Evolutionary conservation across 2,888 invertebrate genomes (phyloP).

Genomic region (Neoascia interrupta): DNA sequence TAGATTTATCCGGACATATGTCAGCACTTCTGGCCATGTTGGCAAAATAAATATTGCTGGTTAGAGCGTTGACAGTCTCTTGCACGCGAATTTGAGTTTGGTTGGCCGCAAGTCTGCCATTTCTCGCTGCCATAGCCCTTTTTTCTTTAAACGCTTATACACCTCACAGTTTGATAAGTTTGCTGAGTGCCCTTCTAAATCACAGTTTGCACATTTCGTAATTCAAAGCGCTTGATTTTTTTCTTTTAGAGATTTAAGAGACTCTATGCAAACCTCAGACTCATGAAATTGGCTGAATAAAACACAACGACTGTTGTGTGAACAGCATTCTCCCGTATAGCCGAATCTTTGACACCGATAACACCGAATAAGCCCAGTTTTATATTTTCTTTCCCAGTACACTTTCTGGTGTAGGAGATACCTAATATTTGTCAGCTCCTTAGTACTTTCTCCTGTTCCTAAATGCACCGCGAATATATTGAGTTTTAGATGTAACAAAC

Average conservation of each 20-base stretch:
- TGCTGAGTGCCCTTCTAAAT: too few species aligned
- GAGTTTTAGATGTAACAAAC: slow-evolving; percentile 6
- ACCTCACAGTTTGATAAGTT: too few species aligned
- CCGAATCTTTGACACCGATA: too few species aligned
- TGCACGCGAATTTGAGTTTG: too few species aligned
- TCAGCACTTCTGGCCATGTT: too few species aligned
- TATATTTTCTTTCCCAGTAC: slow-evolving; percentile 8
- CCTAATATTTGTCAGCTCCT: slow-evolving; percentile 9
- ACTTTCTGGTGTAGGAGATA: neutral
- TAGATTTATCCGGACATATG: too few species aligned
- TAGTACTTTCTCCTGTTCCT: slow-evolving; percentile 6
- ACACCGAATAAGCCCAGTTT: neutral
- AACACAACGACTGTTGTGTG: neutral
- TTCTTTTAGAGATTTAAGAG: neutral
- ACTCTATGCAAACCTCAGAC: neutral
- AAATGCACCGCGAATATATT: slow-evolving; percentile 6
- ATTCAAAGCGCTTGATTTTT: neutral
- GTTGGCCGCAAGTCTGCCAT: too few species aligned
- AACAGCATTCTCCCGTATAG: slow-evolving; percentile 10
- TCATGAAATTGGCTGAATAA: neutral
- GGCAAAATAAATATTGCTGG: too few species aligned
- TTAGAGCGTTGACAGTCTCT: too few species aligned
- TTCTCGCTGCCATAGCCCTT: too few species aligned
- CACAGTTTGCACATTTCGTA: neutral
- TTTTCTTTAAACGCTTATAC: too few species aligned